Base-by-base conservation (phyloP, 1,140 invertebrate genomes). In the Contarinia nasturtii region DNA sequence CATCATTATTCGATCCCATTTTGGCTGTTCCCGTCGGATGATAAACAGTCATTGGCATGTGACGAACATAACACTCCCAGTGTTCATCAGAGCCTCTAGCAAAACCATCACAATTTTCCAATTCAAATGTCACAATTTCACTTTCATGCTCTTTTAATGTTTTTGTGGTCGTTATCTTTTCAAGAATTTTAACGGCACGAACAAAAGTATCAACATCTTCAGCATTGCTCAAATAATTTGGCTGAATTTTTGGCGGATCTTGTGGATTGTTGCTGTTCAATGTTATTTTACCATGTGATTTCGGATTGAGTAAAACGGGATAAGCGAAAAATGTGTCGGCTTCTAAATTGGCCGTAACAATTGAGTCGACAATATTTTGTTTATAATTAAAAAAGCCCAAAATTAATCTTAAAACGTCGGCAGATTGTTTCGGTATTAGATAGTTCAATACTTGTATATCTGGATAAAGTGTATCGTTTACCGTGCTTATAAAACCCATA, bases 381-480 rank as follows among this genome's bases (percentile, higher is more conserved):
- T 44, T 21, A 15, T 44, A 44, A 4, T 21, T 21, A n/a, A 18
- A 22, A 7, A 17, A 3, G 12, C 22, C 27, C 22, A 44, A 27
- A 15, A 27, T 2, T 2, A 44, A 18, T n/a, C 7, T 33, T 12
- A 44, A 5, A 5, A 14, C 2, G 14, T 27, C 17, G 21, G 43
- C 7, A 4, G 8, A 27, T 33, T 22, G 11, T 44, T 44, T 7
- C 18, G 14, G 12, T 22, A 14, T 11, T 44, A 44, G 17, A 33
- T n/a, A 27, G 8, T 0, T 82, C 84, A 33, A 86, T 70, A 54
- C 88, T 88, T 86, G 47, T 89, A 77, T 52, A 33, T 91, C 85
- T 12, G 89, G 85, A 55, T 91, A 86, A 0, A 86, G 86, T 53
- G 76, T 88, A 56, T 90, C 85, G 7, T 84, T 74, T 0, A 77